phyloP scores from a whole-genome alignment of 37 sponge, comb jelly and placozoan species.

The Amphimedon queenslandica region DNA sequence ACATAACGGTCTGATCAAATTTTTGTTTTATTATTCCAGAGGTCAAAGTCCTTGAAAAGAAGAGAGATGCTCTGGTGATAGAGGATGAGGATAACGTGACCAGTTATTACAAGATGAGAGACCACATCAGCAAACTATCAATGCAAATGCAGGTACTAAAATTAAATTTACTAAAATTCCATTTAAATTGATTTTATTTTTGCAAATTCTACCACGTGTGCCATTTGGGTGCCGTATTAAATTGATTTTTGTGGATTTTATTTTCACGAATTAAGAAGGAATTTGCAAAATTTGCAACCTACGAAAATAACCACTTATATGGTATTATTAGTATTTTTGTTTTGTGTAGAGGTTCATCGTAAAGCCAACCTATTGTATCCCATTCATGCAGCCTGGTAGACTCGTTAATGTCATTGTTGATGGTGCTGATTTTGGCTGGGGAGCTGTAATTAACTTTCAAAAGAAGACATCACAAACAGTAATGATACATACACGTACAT shows the following conservation, averaged over 20 bases:
- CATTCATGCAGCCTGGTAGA: constrained; percentile 95
- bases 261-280: no score
- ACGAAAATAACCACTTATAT: no score
- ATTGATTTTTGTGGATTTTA: no score
- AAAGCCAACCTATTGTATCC: constrained; percentile 80
- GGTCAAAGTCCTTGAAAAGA: constrained; percentile 53
- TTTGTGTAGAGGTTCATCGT: constrained; percentile 39
- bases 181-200: no score
- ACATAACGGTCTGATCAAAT: no score
- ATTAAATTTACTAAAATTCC: no score
- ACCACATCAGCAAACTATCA: constrained; percentile 75
- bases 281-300: no score
- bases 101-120: constrained; percentile 80
- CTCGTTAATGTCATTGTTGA: constrained; percentile 66
- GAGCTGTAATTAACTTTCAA: constrained; percentile 92
- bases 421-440: constrained; percentile 98
- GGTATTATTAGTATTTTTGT: no score
- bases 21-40: no score
- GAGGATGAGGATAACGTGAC: constrained; percentile 74
- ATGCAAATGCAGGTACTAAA: constrained; percentile 73
- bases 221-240: no score
- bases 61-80: constrained; percentile 68
- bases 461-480: constrained; percentile 82
- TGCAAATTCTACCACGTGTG: no score
- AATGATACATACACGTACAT: neutral